Percentiles rank a stretch among this genome's conserved stretches.
These are phyloP conservation scores for Parascotia fuliginaria DNA, from an alignment of 2,888 invertebrate genomes.

Conservation along the genomic window DNA sequence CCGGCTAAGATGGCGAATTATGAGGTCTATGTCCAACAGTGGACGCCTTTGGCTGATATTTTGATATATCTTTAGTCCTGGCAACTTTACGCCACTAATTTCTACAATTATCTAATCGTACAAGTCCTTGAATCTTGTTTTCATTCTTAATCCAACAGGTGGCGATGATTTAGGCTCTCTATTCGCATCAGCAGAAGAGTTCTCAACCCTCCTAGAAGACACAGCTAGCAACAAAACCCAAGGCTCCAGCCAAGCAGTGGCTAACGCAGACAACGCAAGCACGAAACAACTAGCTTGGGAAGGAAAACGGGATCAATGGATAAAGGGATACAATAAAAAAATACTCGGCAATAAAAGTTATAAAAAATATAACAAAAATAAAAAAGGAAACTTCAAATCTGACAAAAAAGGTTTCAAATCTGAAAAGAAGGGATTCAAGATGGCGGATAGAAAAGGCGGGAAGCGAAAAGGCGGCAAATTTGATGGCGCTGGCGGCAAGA, in stretches of 20 bases:
- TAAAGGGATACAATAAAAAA: constrained; percentile 84
- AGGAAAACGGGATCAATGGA: constrained; percentile 88
- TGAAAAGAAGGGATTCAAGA: constrained; percentile 40
- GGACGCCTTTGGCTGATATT: too few relatives aligned
- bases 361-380: constrained; percentile 42
- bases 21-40: too few relatives aligned
- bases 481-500: constrained; percentile 65
- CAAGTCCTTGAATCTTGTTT: not conserved
- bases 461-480: constrained; percentile 55
- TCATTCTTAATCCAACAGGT: constrained; percentile 50
- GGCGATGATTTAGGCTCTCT: constrained; percentile 86
- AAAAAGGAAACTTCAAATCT: constrained; percentile 27
- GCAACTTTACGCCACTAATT: too few relatives aligned
- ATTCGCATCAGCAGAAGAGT: constrained; percentile 95
- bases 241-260: constrained; percentile 88
- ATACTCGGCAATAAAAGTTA: constrained; percentile 64
- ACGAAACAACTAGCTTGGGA: constrained; percentile 94
- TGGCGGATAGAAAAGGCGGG: constrained; percentile 58
- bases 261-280: constrained; percentile 92
- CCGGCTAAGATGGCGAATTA: too few relatives aligned
- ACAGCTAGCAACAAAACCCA: constrained; percentile 88
- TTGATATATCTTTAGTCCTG: too few relatives aligned
- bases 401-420: constrained; percentile 34
- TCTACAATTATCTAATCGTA: too few relatives aligned
- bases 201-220: constrained; percentile 94